A percentile compares a stretch with the other conserved stretches of the same genome.
Evolutionary conservation across 2,797 vertebrate species (phyloP).

Genomic region (Parauchenoglanis punctatus): DNA sequence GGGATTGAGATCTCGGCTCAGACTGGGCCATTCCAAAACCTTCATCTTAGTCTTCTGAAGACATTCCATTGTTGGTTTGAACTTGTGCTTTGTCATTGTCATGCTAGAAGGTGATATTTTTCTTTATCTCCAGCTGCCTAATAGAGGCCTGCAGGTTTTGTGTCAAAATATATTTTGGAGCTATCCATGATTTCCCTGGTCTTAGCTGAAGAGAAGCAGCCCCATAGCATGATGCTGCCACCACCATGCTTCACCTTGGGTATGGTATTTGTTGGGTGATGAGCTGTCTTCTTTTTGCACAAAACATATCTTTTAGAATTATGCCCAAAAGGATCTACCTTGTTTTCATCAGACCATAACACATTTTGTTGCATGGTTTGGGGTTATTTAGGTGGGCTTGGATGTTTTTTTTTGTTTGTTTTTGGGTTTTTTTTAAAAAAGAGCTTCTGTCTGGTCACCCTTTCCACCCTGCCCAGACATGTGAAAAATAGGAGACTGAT

Average conservation of each 20-base stretch:
- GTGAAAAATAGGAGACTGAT: not conserved
- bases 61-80: not conserved
- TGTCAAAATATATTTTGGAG: not conserved
- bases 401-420: not conserved
- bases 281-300: not conserved
- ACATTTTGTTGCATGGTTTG: not conserved
- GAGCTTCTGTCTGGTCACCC: not conserved
- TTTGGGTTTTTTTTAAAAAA: not conserved
- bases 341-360: not conserved
- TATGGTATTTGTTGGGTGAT: not conserved
- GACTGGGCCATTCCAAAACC: not conserved
- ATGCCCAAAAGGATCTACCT: not conserved
- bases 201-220: not conserved
- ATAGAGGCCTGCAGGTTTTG: not conserved
- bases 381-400: not conserved
- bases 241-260: not conserved
- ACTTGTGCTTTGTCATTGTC: not conserved
- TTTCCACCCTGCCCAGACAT: not conserved
- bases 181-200: not conserved
- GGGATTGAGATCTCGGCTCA: not conserved
- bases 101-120: not conserved
- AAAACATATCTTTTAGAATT: not conserved
- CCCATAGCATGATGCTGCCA: not conserved
- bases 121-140: not conserved
- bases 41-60: not conserved